Evolutionary conservation across 2,113 vertebrate genomes (phyloP), one percentile per base, ranked within the genome.

Genomic region (Ophiodon elongatus): DNA sequence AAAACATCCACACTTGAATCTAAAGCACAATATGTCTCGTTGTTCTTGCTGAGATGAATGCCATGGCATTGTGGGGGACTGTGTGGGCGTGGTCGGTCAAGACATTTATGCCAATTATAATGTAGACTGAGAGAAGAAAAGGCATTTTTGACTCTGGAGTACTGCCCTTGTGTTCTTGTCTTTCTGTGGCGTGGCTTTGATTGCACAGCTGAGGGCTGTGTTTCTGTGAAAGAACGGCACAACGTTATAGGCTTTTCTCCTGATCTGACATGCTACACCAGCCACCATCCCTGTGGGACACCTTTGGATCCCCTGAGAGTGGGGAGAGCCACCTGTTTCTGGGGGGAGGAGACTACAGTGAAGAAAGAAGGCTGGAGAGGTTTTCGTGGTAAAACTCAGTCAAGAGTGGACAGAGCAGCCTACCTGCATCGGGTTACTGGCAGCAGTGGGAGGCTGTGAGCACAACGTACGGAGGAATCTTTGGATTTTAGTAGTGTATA

Each of bases 1-100:
- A 87, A 89, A 88, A 67, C 45, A 63, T 73, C 21, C 23, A 73
- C 72, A 67, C 77, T 88, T 66, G 72, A 74, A 69, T 39, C 33
- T 43, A 35, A 77, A 77, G 72, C 74, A 95, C 88, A 95, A 92
- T 91, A 75, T 47, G 70, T 43, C 77, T 81, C 77, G 76, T 94
- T 95, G 93, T 94, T 92, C 87, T 47, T 27, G 39, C 56, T 47
- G 8, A 75, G 76, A 88, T 87, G 94, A 94, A 94, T 91, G 89
- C 85, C 2, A 1, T 65, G 85, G 88, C 89, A 88, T 91, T 92
- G 91, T 91, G 83, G 78, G 62, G 52, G 83, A 69, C 50, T 41
- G 29, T 89, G 92, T 93, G 88, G 91, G 88, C 41, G 87, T 81
- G 78, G 82, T 73, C 79, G 64, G 80, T 54, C 39, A 72, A 73